Evolutionary conservation across 2,113 vertebrate genomes (phyloP), one percentile per base, ranked within the genome.

Genomic region (Neolamprologus sp.): DNA sequence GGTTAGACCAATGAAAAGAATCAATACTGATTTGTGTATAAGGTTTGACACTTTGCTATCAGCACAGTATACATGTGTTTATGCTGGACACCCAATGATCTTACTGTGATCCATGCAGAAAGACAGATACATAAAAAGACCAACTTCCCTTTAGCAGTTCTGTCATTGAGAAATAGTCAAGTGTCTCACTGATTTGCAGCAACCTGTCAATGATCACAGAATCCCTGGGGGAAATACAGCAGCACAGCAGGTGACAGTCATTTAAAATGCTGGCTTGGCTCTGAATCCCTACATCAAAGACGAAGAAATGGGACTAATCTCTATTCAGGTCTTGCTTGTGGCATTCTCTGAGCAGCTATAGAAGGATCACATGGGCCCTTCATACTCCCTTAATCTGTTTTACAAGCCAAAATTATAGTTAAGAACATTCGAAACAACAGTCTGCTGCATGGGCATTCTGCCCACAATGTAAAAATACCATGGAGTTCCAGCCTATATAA

Each of bases 191-290:
- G 92, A 92, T 93, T 88, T 84, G 82, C 89, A 80, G 91, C 83
- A 87, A 91, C 90, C 88, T 92, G 89, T 88, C 91, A 92, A 90
- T 91, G 90, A 94, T 93, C 91, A 91, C 78, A 95, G 88, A 35
- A 42, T 91, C 91, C 93, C 91, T 81, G 82, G 90, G 42, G 93
- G 88, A 90, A 53, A 88, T 92, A 88, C 91, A 91, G 89, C 91
- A 55, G 85, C 89, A 73, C 94, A 95, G 93, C 94, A 95, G 94
- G 92, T 91, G 94, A 88, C 87, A 91, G 91, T 91, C 92, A 95
- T 93, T 93, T 94, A 86, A 89, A 88, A 92, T 93, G 89, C 89
- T 89, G 78, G 89, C 91, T 91, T 83, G 88, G 78, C 84, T 94
- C 81, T 82, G 30, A 63, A 89, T 90, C 68, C 90, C 87, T 11